phyloP scores from a whole-genome alignment of 2,113 vertebrate species.

The Lepus timidus region DNA sequence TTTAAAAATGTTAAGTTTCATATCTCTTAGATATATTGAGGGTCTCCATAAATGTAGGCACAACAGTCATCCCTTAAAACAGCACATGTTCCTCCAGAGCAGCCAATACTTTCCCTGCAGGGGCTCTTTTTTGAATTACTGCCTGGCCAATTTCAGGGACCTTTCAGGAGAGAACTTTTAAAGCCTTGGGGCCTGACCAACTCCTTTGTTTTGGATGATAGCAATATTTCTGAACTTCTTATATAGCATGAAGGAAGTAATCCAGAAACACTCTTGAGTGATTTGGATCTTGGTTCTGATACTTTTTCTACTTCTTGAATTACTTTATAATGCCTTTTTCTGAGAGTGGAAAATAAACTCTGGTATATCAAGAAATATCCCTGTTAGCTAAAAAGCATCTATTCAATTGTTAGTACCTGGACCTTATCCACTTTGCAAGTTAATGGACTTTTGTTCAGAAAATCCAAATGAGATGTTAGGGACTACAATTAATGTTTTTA shows the following conservation, averaged over 20 bases:
- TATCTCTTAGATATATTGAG: background rate
- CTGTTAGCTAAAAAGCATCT: background rate
- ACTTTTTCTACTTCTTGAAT: background rate
- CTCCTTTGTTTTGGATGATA: background rate
- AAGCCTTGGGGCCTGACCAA: background rate
- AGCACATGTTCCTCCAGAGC: background rate
- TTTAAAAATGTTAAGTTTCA: background rate
- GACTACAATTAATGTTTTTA: background rate
- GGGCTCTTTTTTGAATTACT: background rate
- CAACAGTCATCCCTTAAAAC: background rate
- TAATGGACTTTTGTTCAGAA: background rate
- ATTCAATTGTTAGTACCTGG: background rate
- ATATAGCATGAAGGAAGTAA: background rate
- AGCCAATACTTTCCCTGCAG: background rate
- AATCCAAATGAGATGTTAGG: background rate
- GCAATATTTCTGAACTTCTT: background rate
- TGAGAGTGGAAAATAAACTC: background rate
- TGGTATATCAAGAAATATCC: background rate
- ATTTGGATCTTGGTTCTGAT: background rate
- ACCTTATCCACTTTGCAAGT: background rate
- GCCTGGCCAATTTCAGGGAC: background rate
- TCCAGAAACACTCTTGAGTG: background rate
- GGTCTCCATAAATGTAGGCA: background rate
- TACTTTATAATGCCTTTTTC: background rate
- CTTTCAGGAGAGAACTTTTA: background rate